Base-by-base conservation (phyloP, 1,140 invertebrate species). In the Brachionus koreanus region DNA sequence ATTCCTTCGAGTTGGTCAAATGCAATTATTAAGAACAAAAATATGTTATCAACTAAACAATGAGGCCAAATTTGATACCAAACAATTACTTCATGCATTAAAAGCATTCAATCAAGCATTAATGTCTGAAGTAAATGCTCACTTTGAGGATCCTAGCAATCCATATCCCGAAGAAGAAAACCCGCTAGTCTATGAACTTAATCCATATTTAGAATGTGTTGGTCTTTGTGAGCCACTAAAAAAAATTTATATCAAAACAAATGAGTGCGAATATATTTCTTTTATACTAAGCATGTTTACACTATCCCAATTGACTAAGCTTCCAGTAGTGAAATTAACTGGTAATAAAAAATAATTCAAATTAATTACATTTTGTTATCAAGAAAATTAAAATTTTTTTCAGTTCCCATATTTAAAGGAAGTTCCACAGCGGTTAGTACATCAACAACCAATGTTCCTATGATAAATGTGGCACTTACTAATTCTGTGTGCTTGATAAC, bases 31-130 rank as follows among this genome's bases (percentile, higher is more conserved):
- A 19, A 90, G 94, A 67, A 93, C 92, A 85, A 93, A 95, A 86
- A 93, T 97, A 83, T 91, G 92, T 6, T 93, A 94, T 86, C 93
- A 96, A 87, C 89, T 98, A n/a, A 94, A 93, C 85, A 94, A 92
- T 1, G 92, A 92, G 16, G 95, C 94, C 85, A 95, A 94, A 90
- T 96, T 96, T 90, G 93, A 98, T 89, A 94, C 95, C 0, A 95
- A 95, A 85, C 92, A 95, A 86, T 91, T 98, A 84, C 93, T 93
- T 85, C 91, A 92, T 33, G 92, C 94, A 19, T 87, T 97, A 13
- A 90, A 92, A 85, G 93, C 93, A 3, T 88, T 97, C 63, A 97
- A 97, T 88, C 91, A 92, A 94, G 96, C 91, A 90, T 90, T 89
- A 83, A 82, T 84, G 83, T 81, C 43, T 3, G 6, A 83, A 25